phyloP scores from a whole-genome alignment of 2,113 vertebrate species.

The Sakesphorus luctuosus region DNA sequence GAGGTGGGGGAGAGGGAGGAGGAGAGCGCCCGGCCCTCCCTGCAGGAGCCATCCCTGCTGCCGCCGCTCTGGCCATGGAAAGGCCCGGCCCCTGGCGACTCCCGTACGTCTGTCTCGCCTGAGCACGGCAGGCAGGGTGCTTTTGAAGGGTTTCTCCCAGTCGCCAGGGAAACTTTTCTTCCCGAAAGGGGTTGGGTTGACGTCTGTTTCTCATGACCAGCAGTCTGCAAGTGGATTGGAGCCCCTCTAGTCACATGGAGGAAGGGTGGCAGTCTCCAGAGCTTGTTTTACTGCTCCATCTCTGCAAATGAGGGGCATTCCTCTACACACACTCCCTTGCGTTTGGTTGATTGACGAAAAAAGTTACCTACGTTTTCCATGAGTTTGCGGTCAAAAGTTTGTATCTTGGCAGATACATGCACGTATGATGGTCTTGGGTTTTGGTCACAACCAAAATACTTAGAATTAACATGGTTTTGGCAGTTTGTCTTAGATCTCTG shows the following conservation, averaged over 20 bases:
- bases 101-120: rapidly evolving
- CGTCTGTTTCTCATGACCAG: neutral
- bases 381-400: neutral
- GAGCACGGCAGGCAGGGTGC: neutral
- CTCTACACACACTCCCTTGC: neutral
- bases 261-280: neutral
- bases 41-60: rapidly evolving
- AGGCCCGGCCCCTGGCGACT: rapidly evolving
- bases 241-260: rapidly evolving
- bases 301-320: neutral
- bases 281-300: neutral
- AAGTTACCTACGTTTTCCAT: rapidly evolving
- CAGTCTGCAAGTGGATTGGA: neutral
- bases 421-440: neutral
- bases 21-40: rapidly evolving
- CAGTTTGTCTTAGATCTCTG: neutral
- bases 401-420: neutral
- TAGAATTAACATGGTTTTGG: neutral
- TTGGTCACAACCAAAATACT: neutral
- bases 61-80: rapidly evolving
- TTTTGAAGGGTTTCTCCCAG: neutral
- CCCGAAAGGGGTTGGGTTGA: rapidly evolving
- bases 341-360: neutral
- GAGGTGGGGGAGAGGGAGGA: neutral
- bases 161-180: rapidly evolving